These are phyloP conservation scores for Dipus sagitta DNA, from an alignment of 2,797 vertebrate species.

Conservation along the genomic window DNA sequence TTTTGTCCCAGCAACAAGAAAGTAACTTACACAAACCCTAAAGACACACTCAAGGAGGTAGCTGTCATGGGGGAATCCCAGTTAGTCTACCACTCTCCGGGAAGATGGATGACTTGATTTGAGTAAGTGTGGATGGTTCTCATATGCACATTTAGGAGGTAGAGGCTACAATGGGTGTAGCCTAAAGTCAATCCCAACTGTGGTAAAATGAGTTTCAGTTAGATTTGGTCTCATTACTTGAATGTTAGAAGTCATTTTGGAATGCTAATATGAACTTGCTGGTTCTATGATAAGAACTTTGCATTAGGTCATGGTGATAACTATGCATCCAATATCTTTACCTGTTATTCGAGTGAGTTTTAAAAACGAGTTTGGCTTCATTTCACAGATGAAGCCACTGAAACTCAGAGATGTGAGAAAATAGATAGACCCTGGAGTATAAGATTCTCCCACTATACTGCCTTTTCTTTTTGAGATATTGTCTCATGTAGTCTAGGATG, in stretches of 20 bases:
- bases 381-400: conserved; percentile 4
- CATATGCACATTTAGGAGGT: neutral
- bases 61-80: neutral
- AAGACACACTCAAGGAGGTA: neutral
- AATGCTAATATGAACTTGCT: neutral
- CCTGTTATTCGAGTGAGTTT: neutral
- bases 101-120: neutral
- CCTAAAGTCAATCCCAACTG: neutral
- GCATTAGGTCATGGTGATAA: neutral
- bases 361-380: neutral
- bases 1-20: too few relatives aligned
- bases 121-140: neutral
- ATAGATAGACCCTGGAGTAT: neutral
- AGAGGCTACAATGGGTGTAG: neutral
- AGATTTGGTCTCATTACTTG: neutral
- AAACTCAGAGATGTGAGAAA: neutral
- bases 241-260: neutral
- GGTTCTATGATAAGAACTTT: conserved; percentile 1
- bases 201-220: neutral
- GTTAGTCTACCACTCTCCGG: neutral
- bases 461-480: too few relatives aligned
- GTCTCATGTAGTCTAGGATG: too few relatives aligned
- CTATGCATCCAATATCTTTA: neutral
- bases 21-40: too few relatives aligned
- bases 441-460: neutral